phyloP scores from a whole-genome alignment of 2,888 invertebrate genomes.

The Caenorhabditis imperialis region DNA sequence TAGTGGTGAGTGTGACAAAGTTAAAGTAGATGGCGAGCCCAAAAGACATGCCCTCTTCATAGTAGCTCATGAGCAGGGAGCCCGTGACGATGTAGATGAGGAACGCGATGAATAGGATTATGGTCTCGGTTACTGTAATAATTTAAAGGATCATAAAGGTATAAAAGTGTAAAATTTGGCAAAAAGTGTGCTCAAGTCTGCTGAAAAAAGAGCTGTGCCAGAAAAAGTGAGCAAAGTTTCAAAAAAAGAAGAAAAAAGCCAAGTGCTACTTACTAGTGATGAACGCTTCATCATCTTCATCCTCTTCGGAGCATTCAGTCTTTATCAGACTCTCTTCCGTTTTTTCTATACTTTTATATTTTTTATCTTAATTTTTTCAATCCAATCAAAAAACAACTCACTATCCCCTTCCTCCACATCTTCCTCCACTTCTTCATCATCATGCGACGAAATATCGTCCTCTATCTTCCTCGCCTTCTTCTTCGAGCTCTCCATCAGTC shows the following conservation, averaged over 20 bases:
- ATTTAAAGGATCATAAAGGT: neutral
- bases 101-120: constrained; percentile 71
- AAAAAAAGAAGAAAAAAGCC: constrained; percentile 11
- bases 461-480: constrained; percentile 49
- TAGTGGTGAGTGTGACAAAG: constrained; percentile 75
- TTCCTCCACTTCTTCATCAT: constrained; percentile 47
- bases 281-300: constrained; percentile 31
- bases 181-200: too few relatives aligned
- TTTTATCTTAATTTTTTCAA: constrained; percentile 1
- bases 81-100: constrained; percentile 73
- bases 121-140: constrained; percentile 57
- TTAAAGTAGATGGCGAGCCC: constrained; percentile 74
- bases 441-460: constrained; percentile 38
- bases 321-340: too few relatives aligned
- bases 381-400: constrained; percentile 15
- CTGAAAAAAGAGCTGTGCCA: too few relatives aligned
- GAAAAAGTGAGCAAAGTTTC: neutral
- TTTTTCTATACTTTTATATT: constrained; percentile 1
- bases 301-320: constrained; percentile 15
- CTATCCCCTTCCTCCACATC: constrained; percentile 56
- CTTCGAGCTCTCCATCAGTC: constrained; percentile 63
- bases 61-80: constrained; percentile 69
- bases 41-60: constrained; percentile 72
- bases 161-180: neutral
- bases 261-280: constrained; percentile 29